Conservation (phyloP, 2,888 invertebrate genomes). For the Scaptomyza flava region DNA sequence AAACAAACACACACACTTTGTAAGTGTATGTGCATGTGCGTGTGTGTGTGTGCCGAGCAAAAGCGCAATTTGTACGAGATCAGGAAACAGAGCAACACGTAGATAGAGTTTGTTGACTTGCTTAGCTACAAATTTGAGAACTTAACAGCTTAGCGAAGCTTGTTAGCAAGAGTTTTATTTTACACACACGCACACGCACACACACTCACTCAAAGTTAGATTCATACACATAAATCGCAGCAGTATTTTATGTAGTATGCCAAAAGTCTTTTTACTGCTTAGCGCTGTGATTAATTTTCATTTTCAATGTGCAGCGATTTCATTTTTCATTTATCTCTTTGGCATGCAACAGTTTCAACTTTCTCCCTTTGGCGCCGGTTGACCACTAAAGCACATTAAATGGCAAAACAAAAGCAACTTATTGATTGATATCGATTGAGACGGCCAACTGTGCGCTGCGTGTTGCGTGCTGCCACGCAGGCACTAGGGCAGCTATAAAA, state of each 20-base stretch:
- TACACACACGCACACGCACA: neutral
- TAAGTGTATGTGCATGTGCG: neutral
- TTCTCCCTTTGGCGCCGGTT: neutral
- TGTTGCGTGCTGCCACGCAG: conserved; percentile 23
- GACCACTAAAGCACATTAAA: conserved; percentile 1
- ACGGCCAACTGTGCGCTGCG: conserved; percentile 40
- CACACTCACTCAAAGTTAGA: neutral
- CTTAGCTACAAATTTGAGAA: conserved; percentile 29
- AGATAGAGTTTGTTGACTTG: conserved; percentile 18
- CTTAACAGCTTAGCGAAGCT: conserved; percentile 26
- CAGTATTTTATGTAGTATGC: conserved; percentile 6
- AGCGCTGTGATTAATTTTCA: conserved; percentile 25
- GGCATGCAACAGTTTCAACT: conserved; percentile 44
- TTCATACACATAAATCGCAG: conserved; percentile 17
- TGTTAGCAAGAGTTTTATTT: neutral
- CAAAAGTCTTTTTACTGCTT: conserved; percentile 6
- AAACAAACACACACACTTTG: neutral
- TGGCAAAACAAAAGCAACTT: conserved; percentile 27
- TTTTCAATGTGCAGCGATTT: conserved; percentile 22
- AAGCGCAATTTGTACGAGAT: neutral
- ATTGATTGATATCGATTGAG: conserved; percentile 74
- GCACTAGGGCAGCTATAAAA: conserved; percentile 1
- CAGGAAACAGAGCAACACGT: neutral
- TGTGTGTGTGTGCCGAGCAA: too few species aligned
- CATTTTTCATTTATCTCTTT: neutral